Conservation (phyloP, 1,140 invertebrate genomes). For the Ceratina australensis region DNA sequence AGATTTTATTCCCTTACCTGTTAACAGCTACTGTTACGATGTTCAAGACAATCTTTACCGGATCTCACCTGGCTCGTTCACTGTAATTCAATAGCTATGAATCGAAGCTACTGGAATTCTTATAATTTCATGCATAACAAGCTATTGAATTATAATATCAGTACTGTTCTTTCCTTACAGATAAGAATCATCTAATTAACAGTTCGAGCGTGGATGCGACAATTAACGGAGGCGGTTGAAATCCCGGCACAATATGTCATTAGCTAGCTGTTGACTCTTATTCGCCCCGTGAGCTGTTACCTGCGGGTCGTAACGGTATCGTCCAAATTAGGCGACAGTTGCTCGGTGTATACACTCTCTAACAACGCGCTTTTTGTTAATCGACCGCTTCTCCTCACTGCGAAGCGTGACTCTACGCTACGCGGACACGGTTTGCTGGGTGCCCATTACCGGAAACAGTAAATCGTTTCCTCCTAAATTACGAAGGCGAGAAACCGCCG, state of each 20-base stretch:
- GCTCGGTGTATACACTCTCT: conserved; percentile 11
- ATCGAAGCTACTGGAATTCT: too few species aligned
- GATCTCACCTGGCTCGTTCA: too few species aligned
- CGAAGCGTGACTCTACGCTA: conserved; percentile 24
- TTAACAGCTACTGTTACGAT: too few species aligned
- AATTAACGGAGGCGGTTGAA: neutral
- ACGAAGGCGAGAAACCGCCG: conserved; percentile 59
- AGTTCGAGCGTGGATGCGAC: neutral
- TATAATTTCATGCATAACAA: too few species aligned
- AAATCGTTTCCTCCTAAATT: conserved; percentile 70
- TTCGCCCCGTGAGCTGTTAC: neutral
- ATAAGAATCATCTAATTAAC: conserved; percentile 10
- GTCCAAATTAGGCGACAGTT: conserved; percentile 47
- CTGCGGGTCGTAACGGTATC: conserved; percentile 42
- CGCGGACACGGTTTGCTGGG: conserved; percentile 54
- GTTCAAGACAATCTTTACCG: too few species aligned
- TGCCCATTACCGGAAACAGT: conserved; percentile 62
- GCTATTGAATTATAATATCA: too few species aligned
- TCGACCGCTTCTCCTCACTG: conserved; percentile 23
- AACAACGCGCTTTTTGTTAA: conserved; percentile 50
- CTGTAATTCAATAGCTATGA: too few species aligned
- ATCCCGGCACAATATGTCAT: conserved; percentile 12
- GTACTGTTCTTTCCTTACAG: too few species aligned
- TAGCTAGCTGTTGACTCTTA: conserved; percentile 4
- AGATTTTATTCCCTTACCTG: too few species aligned